Base-by-base conservation (phyloP, 2,888 invertebrate genomes). In the Mesochorus sp. region DNA sequence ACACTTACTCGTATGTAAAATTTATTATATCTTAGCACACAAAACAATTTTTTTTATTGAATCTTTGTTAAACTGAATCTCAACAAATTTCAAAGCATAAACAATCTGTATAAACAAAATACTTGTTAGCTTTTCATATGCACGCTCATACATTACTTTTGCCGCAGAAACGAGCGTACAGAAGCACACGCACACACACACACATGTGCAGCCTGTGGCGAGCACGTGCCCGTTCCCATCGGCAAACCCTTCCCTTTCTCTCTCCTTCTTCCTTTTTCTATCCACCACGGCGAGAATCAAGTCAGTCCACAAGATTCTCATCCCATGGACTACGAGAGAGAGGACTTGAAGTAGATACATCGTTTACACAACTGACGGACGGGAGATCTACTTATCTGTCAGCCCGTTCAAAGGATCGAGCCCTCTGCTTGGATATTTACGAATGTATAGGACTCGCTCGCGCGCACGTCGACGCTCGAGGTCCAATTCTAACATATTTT, bases 361-460 rank as follows among this genome's bases (percentile, higher is more conserved):
- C 64, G 78, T 78, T 78, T 78, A 78, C 78, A 78, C 78, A 66
- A 78, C 59, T 74, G 78, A 78, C 78, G 70, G 70, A 66, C 71
- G 62, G 71, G 70, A 70, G 59, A 71, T 70, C 78, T 70, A 74
- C 74, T 78, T 78, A 74, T 78, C 74, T 74, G 78, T 78, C 78
- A 78, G 74, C 44, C 57, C 47, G 74, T 74, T 78, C 26, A 68
- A 70, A 51, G 64, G 70, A 78, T 78, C 78, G 74, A 61, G 66
- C 31, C 34, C 53, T 47, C 57, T 24, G 8, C 67, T 53, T 37
- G 73, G 67, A 78, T 78, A 74, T 78, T 73, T 78, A 78, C 73
- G 62, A 68, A 78, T 64, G 31, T 34, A 47, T 67, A 67, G 17
- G 28, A n/a, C n/a, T n/a, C n/a, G n/a, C n/a, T n/a, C n/a, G n/a